phyloP scores from a whole-genome alignment of 2,888 invertebrate species.

The Adela reaumurella region DNA sequence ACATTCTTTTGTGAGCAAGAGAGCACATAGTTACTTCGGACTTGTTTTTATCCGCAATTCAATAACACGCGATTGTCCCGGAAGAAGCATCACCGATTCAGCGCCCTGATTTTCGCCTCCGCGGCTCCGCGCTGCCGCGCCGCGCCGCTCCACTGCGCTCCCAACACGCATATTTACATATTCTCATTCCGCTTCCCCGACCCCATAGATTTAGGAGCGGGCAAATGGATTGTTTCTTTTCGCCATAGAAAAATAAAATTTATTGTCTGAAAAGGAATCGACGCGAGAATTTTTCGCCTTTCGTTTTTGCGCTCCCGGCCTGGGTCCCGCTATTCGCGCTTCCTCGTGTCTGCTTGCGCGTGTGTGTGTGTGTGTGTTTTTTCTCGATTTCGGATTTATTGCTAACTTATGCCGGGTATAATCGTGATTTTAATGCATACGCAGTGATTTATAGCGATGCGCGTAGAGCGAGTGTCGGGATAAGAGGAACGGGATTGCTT shows the following conservation, averaged over 20 bases:
- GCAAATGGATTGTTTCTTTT: constrained; percentile 45
- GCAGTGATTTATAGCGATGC: constrained; percentile 36
- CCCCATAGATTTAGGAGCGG: constrained; percentile 40
- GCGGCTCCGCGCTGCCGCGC: too few relatives aligned
- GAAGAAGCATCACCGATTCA: not conserved
- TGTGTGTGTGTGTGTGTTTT: constrained; percentile 13
- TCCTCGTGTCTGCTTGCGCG: constrained; percentile 10
- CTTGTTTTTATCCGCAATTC: too few relatives aligned
- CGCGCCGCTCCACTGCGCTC: constrained; percentile 9
- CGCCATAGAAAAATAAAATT: constrained; percentile 26
- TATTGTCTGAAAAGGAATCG: constrained; percentile 25
- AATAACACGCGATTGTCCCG: too few relatives aligned
- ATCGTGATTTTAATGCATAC: constrained; percentile 50
- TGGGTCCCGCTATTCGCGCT: constrained; percentile 14
- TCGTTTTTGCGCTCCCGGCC: constrained; percentile 14
- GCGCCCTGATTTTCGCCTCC: constrained; percentile 11
- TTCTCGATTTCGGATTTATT: constrained; percentile 44
- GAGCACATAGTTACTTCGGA: too few relatives aligned
- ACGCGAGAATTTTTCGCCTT: constrained; percentile 24
- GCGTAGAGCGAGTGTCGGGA: constrained; percentile 21
- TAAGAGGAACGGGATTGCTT: constrained; percentile 34
- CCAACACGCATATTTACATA: constrained; percentile 31
- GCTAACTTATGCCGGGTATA: constrained; percentile 48
- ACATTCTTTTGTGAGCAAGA: too few relatives aligned
- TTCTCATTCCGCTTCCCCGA: constrained; percentile 22